phyloP scores from a whole-genome alignment of 2,113 vertebrate genomes.

The Rhineura floridana region DNA sequence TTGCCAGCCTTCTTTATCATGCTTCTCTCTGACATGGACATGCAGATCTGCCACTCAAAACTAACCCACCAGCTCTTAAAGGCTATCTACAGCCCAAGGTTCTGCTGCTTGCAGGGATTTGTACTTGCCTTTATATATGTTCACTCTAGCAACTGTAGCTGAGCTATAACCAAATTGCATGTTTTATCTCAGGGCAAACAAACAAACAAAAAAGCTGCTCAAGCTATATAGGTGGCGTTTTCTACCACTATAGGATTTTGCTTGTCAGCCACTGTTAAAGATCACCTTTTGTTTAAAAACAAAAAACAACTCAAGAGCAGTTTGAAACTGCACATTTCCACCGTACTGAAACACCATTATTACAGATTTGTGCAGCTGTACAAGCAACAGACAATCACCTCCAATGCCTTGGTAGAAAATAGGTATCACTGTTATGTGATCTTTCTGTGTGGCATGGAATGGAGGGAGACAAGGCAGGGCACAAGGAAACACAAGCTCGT shows the following conservation, averaged over 20 bases:
- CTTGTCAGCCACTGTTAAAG: not conserved
- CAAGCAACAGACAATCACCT: not conserved
- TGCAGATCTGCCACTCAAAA: slow-evolving; percentile 45
- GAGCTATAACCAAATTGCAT: not conserved
- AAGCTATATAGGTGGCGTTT: not conserved
- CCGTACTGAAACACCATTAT: not conserved
- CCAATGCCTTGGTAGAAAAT: not conserved
- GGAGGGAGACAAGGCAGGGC: not conserved
- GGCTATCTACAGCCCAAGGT: not conserved
- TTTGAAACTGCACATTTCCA: not conserved
- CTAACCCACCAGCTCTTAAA: not conserved
- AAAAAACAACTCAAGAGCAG: not conserved
- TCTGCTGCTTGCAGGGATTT: not conserved
- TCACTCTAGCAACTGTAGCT: not conserved
- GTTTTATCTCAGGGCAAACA: not conserved
- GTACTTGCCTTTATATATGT: not conserved
- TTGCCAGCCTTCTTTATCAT: slow-evolving; percentile 53
- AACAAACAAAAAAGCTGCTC: not conserved
- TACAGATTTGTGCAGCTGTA: not conserved
- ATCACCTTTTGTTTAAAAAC: not conserved
- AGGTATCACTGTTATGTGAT: not conserved
- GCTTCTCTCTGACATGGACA: slow-evolving; percentile 37
- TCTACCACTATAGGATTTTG: not conserved
- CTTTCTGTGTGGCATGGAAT: not conserved
- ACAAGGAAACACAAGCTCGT: not conserved